These are phyloP conservation scores for Pectinophora gossypiella DNA, from an alignment of 1,140 invertebrate genomes.

Conservation along the genomic window DNA sequence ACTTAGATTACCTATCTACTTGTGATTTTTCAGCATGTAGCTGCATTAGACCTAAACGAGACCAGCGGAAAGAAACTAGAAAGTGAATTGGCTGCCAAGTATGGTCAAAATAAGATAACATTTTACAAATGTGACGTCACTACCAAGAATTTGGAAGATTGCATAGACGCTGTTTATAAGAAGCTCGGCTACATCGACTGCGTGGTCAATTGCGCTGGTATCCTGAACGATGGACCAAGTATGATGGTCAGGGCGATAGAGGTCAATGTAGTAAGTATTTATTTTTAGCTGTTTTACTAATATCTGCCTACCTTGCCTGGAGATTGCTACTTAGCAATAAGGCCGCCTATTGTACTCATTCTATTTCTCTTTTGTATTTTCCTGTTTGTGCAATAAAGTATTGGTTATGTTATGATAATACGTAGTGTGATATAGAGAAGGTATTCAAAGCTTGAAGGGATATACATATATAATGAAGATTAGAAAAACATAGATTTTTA, in stretches of 20 bases:
- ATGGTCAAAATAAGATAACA: slow-evolving; percentile 17
- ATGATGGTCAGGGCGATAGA: slow-evolving; percentile 34
- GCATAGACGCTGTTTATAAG: slow-evolving; percentile 16
- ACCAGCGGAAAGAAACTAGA: slow-evolving; percentile 15
- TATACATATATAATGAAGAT: too few relatives aligned
- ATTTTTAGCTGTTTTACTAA: too few relatives aligned
- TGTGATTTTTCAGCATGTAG: slow-evolving; percentile 24
- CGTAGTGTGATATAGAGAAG: too few relatives aligned
- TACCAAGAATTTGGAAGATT: slow-evolving; percentile 16
- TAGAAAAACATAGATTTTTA: too few relatives aligned
- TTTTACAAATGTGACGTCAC: slow-evolving; percentile 34
- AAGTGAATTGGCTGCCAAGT: slow-evolving; percentile 18
- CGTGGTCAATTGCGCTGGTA: slow-evolving; percentile 80
- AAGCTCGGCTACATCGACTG: slow-evolving; percentile 77
- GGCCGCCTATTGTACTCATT: too few relatives aligned
- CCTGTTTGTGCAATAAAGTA: too few relatives aligned
- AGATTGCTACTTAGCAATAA: too few relatives aligned
- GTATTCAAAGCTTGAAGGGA: too few relatives aligned
- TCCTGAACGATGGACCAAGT: slow-evolving; percentile 33
- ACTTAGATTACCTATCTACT: too few relatives aligned
- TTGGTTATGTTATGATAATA: too few relatives aligned
- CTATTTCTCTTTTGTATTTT: too few relatives aligned
- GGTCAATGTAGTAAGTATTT: slow-evolving; percentile 47
- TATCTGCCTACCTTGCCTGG: too few relatives aligned
- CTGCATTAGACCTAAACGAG: slow-evolving; percentile 25